These are phyloP conservation scores for Epizoanthus rinbou DNA, from an alignment of 92 coral and sea anemone species.

Conservation along the genomic window DNA sequence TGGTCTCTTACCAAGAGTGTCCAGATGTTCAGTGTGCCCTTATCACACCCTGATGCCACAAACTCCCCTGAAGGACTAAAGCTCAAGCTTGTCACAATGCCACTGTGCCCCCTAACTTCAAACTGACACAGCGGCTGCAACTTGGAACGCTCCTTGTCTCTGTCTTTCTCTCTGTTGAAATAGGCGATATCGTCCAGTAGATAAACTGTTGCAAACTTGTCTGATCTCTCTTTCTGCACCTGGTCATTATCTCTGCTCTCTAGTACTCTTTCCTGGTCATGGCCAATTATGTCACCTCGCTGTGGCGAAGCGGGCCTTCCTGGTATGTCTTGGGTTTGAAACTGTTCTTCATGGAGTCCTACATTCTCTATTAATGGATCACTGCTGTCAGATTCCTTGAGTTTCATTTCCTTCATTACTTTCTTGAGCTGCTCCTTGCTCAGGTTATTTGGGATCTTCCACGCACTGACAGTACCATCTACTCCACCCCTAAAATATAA, in stretches of 20 bases:
- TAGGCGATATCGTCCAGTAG: constrained; percentile 39
- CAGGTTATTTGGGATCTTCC: constrained; percentile 66
- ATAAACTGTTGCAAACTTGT: constrained; percentile 35
- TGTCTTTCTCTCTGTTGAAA: constrained; percentile 10
- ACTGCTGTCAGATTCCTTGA: constrained; percentile 46
- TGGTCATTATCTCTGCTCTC: constrained; percentile 13
- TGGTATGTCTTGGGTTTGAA: neutral
- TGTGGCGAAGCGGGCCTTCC: neutral
- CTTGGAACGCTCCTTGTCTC: constrained; percentile 16
- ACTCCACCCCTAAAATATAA: constrained; percentile 65
- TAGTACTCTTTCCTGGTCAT: constrained; percentile 5
- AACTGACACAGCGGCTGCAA: constrained; percentile 38
- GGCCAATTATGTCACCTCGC: constrained; percentile 9
- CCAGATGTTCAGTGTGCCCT: constrained; percentile 81
- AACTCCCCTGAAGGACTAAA: constrained; percentile 69
- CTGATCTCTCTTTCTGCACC: constrained; percentile 35
- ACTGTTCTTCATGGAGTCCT: neutral
- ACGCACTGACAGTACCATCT: constrained; percentile 66
- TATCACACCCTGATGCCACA: constrained; percentile 81
- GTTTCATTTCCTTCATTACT: constrained; percentile 51
- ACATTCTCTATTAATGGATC: constrained; percentile 34
- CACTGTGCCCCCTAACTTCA: constrained; percentile 70
- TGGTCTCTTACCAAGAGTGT: constrained; percentile 62
- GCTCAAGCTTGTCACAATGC: constrained; percentile 60
- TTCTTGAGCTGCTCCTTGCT: constrained; percentile 58